Conservation (phyloP, 92 coral and sea anemone species). For the Paragorgia papillata region DNA sequence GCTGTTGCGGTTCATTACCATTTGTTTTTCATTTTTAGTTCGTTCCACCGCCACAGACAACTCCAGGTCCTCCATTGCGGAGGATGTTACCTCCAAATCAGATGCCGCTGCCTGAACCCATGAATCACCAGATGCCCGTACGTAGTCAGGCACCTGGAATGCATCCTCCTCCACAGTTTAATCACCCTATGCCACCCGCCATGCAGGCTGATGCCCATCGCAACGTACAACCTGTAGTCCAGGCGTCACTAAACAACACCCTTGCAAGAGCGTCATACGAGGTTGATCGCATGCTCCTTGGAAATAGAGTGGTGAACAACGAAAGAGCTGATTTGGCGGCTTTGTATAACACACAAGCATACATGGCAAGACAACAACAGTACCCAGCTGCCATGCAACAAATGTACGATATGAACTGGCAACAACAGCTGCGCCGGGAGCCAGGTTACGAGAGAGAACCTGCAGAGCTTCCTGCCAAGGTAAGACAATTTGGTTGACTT, state of each 20-base stretch:
- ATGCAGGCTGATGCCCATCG: constrained; percentile 10
- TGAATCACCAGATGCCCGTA: neutral
- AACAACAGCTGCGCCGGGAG: constrained; percentile 33
- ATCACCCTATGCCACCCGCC: constrained; percentile 15
- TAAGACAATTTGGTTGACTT: neutral
- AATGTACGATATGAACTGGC: constrained; percentile 39
- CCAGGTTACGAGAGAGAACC: constrained; percentile 8
- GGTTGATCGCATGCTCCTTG: constrained; percentile 15
- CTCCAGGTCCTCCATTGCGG: neutral
- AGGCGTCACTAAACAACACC: constrained; percentile 8
- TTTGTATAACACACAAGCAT: constrained; percentile 20
- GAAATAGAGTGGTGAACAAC: constrained; percentile 13
- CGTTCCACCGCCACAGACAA: constrained; percentile 1
- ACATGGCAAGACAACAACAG: constrained; percentile 35
- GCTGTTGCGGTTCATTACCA: no score
- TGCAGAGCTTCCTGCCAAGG: constrained; percentile 14
- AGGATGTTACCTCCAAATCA: constrained; percentile 2
- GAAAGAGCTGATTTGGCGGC: constrained; percentile 40
- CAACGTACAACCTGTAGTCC: neutral
- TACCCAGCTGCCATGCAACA: constrained; percentile 38
- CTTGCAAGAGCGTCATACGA: constrained; percentile 5
- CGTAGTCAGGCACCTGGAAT: constrained; percentile 13
- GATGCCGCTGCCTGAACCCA: constrained; percentile 12
- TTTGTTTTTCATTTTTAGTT: constrained; percentile 10
- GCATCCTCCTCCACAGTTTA: neutral